Evolutionary conservation across 2,888 invertebrate genomes (phyloP).

Genomic region (Caenorhabditis angaria): DNA sequence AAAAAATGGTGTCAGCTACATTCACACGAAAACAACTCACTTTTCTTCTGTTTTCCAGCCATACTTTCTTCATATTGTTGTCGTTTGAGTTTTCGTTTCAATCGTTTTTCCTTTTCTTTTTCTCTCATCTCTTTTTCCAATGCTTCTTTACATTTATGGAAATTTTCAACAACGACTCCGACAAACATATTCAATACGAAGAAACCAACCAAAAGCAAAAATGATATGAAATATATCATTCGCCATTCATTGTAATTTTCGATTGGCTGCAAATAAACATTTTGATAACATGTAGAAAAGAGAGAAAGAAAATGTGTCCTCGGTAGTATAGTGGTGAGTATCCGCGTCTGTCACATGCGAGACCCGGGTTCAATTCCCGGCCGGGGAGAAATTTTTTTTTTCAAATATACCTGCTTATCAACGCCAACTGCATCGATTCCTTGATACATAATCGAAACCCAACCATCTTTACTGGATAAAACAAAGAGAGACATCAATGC

Average conservation of each 20-base stretch:
- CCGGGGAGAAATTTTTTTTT: slow-evolving; percentile 61
- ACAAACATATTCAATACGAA: slow-evolving; percentile 99
- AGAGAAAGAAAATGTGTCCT: slow-evolving; percentile 47
- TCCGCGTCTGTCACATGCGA: slow-evolving; percentile 71
- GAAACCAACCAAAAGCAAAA: slow-evolving; percentile 96
- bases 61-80: slow-evolving; percentile 64
- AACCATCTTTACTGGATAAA: slow-evolving; percentile 95
- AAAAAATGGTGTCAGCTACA: background rate
- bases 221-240: slow-evolving; percentile 96
- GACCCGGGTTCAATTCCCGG: slow-evolving; percentile 71
- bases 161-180: slow-evolving; percentile 99
- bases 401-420: slow-evolving; percentile 84
- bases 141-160: slow-evolving; percentile 96
- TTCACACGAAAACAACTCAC: slow-evolving; percentile 25
- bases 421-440: slow-evolving; percentile 98
- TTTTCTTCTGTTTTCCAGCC: slow-evolving; percentile 61
- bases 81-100: slow-evolving; percentile 66
- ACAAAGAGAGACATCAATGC: slow-evolving; percentile 99
- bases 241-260: slow-evolving; percentile 99
- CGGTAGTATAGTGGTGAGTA: slow-evolving; percentile 70
- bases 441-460: slow-evolving; percentile 99
- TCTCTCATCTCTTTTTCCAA: slow-evolving; percentile 79
- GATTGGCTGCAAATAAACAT: slow-evolving; percentile 79
- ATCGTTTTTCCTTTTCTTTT: slow-evolving; percentile 57
- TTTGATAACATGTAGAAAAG: background rate